Conservation (phyloP, 2,797 vertebrate genomes). For the Pseudochromis fuscus region DNA sequence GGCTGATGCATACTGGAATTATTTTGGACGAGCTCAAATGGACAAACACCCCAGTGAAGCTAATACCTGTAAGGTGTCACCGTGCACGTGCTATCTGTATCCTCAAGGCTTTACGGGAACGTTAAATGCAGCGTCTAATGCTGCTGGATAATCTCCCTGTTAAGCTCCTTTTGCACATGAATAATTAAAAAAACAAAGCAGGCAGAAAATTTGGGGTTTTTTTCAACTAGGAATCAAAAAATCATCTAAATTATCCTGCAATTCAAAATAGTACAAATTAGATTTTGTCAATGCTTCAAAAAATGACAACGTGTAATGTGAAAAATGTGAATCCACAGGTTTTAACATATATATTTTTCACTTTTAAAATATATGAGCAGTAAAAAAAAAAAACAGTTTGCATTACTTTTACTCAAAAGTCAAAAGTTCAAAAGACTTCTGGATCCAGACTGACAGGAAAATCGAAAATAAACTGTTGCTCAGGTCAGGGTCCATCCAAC, state of each 20-base stretch:
- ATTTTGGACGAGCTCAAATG: conserved; percentile 15
- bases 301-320: background rate
- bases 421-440: background rate
- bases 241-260: background rate
- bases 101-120: conserved; percentile 15
- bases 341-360: background rate
- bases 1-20: conserved; percentile 20
- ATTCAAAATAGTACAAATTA: too few species aligned
- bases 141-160: background rate
- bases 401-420: background rate
- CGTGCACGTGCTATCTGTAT: conserved; percentile 9
- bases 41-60: conserved; percentile 21
- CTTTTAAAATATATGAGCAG: too few species aligned
- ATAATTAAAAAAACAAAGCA: conserved; percentile 17
- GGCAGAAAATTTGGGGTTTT: background rate
- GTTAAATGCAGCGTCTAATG: conserved; percentile 7
- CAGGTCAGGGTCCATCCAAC: background rate
- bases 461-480: conserved; percentile 8
- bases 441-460: too few species aligned
- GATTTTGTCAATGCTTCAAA: background rate
- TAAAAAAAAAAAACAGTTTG: too few species aligned
- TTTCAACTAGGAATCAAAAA: background rate
- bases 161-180: conserved; percentile 23
- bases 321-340: background rate
- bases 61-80: conserved; percentile 40